Evolutionary conservation across 2,888 invertebrate species (phyloP).

Genomic region (Syritta pipiens): DNA sequence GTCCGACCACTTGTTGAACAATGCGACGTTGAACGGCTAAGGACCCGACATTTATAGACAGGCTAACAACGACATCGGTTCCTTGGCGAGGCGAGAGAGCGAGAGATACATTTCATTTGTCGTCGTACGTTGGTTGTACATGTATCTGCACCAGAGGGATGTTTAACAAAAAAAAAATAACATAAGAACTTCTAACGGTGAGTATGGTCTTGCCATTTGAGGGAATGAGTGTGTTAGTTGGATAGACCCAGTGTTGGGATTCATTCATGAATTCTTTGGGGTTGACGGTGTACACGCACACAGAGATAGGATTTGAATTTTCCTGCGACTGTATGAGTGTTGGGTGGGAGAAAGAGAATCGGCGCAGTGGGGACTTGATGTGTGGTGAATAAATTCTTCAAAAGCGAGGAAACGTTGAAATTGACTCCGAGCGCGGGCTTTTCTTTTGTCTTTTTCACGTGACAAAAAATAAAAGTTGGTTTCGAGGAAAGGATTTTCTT

Average conservation of each 20-base stretch:
- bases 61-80: slow-evolving; percentile 47
- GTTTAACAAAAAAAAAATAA: slow-evolving; percentile 12
- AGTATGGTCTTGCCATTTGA: background rate
- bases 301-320: background rate
- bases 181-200: no score
- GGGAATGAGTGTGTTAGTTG: background rate
- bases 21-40: slow-evolving; percentile 74
- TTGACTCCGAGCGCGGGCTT: no score
- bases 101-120: slow-evolving; percentile 14
- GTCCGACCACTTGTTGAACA: slow-evolving; percentile 78
- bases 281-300: background rate
- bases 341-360: slow-evolving; percentile 29
- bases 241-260: slow-evolving; percentile 9
- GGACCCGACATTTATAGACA: slow-evolving; percentile 76
- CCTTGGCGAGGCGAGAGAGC: background rate
- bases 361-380: slow-evolving; percentile 43
- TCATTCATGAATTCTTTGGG: slow-evolving; percentile 54
- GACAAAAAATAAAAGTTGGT: background rate
- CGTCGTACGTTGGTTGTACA: slow-evolving; percentile 4
- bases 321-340: no score
- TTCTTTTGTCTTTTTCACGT: no score
- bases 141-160: background rate
- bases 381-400: slow-evolving; percentile 50
- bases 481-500: no score
- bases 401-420: background rate